phyloP scores from a whole-genome alignment of 2,797 vertebrate species.

The Rhabdophis nuchalis region DNA sequence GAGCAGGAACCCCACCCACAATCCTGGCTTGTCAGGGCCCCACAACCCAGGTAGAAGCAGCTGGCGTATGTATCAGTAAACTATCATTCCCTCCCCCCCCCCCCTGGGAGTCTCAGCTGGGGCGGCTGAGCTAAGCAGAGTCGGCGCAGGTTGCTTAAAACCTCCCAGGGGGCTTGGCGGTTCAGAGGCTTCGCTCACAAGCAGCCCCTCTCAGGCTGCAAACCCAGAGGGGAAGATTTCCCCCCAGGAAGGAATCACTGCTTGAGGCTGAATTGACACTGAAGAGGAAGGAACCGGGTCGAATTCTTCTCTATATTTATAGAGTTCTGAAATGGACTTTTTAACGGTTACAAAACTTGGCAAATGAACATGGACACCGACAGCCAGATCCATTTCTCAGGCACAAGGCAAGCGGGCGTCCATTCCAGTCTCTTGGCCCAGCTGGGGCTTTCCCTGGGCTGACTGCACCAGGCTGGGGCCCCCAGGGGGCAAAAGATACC shows the following conservation, averaged over 20 bases:
- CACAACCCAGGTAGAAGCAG: not conserved
- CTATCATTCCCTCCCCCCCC: not conserved
- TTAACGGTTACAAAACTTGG: not conserved
- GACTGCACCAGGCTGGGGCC: no score
- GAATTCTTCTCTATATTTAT: not conserved
- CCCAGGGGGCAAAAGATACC: not conserved
- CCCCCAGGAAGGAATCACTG: no score
- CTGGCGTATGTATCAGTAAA: not conserved
- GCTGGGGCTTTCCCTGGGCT: rapidly evolving
- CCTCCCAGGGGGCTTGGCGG: not conserved
- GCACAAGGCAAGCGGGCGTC: not conserved
- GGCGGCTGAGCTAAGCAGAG: not conserved
- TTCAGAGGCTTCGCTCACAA: not conserved
- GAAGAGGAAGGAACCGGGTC: not conserved
- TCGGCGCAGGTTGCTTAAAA: rapidly evolving
- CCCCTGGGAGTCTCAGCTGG: rapidly evolving
- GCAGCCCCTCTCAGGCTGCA: no score
- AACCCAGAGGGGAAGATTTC: no score
- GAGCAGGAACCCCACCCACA: not conserved
- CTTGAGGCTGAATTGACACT: not conserved
- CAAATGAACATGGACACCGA: not conserved
- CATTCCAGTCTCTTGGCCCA: not conserved
- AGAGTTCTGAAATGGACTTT: not conserved
- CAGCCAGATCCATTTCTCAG: not conserved
- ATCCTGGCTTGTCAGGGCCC: not conserved